Base-by-base conservation (phyloP, 2,797 vertebrate species). In the Oceanodroma leucorhoa region DNA sequence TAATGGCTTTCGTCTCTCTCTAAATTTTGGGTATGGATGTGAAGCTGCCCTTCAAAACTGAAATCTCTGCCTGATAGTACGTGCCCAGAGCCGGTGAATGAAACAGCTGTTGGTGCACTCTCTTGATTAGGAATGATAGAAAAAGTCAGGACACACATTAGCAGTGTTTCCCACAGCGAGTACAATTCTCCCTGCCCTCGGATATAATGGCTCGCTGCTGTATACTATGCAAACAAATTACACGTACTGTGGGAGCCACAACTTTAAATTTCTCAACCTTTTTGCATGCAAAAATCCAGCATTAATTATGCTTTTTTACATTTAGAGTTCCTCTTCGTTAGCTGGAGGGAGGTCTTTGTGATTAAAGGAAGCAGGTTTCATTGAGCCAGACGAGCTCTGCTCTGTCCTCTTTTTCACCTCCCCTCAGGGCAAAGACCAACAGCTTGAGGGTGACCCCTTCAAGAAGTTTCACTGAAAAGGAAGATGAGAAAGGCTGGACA, bases 391-490 rank as follows among this genome's bases (percentile, higher is more conserved):
- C 65, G 27, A 95, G 95, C 87, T 94, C 81, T 96, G 85, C 69
- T 94, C 96, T 98, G 97, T 97, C 97, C 98, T 97, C 95, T 97
- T 94, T 93, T 97, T 98, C 97, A 98, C 97, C 97, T 98, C 95
- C 60, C 86, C 89, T 83, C 61, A 69, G 97, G 95, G 92, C 97
- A 97, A 95, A 97, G 98, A 97, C 96, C 97, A 97, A 95, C 88
- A 55, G 97, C 96, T 97, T 96, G 94, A 97, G 86, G 93, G 90
- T 96, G 97, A 97, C 96, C 96, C 89, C 92, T 96, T 87, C 26
- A 82, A 96, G 72, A 91, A 67, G 90, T 92, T 84, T 91, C 76
- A 86, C 91, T 91, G 32, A 94, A 96, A 97, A 97, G 96, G 95
- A 97, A 96, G 94, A 97, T 89, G 92, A 91, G 95, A 97, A 96